phyloP scores from a whole-genome alignment of 2,113 vertebrate species.

The Pitta sordida region DNA sequence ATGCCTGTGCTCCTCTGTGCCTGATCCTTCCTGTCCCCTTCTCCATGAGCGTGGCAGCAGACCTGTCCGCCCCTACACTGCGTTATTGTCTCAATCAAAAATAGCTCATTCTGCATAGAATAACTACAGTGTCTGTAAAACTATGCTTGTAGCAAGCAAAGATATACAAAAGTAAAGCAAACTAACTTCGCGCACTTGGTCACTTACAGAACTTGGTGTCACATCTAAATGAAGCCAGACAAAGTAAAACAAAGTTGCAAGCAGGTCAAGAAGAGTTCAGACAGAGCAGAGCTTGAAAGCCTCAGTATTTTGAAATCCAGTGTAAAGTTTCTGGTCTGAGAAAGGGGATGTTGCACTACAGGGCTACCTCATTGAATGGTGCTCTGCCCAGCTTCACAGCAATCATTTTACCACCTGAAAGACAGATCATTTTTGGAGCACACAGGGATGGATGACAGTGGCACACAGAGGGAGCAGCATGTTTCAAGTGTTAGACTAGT shows the following conservation, averaged over 20 bases:
- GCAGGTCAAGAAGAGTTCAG: not conserved
- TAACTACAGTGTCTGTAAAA: not conserved
- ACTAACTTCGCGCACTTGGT: rapidly evolving
- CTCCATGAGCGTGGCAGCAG: not conserved
- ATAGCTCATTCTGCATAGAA: not conserved
- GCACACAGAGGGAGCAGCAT: not conserved
- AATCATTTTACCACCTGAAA: not conserved
- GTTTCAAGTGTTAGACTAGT: not conserved
- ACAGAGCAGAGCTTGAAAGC: not conserved
- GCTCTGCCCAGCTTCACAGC: not conserved
- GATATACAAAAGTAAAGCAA: not conserved
- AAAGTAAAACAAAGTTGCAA: not conserved
- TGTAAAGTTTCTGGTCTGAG: not conserved
- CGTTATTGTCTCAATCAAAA: not conserved
- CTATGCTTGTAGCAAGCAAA: not conserved
- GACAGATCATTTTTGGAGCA: not conserved
- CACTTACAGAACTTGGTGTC: not conserved
- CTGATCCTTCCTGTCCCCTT: not conserved
- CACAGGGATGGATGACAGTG: not conserved
- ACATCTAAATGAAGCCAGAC: not conserved
- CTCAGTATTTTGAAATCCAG: not conserved
- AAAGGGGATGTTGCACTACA: not conserved
- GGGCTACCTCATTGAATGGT: not conserved
- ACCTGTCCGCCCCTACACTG: not conserved
- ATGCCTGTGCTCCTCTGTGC: not conserved